phyloP scores from a whole-genome alignment of 1,140 invertebrate species.

The Heliconius eleuchia region DNA sequence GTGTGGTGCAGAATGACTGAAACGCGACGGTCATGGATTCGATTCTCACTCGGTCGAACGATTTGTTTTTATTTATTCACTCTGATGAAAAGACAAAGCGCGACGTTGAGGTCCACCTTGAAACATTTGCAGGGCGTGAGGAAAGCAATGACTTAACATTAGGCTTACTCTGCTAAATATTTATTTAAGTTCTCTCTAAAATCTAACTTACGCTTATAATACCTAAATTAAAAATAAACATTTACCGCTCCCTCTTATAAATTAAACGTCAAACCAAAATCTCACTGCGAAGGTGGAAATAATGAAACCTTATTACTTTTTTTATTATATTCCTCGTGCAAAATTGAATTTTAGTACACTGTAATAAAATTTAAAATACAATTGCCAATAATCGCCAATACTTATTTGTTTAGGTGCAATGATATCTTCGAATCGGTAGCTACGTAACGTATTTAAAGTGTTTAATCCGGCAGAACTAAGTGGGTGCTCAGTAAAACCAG shows the following conservation, averaged over 20 bases:
- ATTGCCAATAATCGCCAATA: slow-evolving; percentile 22
- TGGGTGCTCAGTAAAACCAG: slow-evolving; percentile 52
- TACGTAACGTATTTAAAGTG: slow-evolving; percentile 39
- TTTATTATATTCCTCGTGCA: slow-evolving; percentile 19
- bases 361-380: slow-evolving; percentile 38
- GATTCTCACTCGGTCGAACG: no score
- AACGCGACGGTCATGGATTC: no score
- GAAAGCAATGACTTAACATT: no score
- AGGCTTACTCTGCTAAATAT: no score
- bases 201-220: no score
- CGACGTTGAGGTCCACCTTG: no score
- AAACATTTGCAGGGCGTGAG: no score
- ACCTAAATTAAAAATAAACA: no score
- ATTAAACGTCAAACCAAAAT: slow-evolving; percentile 33
- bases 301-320: slow-evolving; percentile 53
- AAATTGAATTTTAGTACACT: slow-evolving; percentile 21
- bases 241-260: slow-evolving; percentile 17
- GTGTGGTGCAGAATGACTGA: no score
- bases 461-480: slow-evolving; percentile 55
- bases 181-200: no score
- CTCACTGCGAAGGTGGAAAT: slow-evolving; percentile 38
- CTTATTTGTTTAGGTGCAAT: slow-evolving; percentile 74
- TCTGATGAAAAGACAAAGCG: no score
- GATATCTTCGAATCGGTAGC: slow-evolving; percentile 50
- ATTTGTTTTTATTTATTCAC: no score